Conservation (phyloP, 2,797 vertebrate species). For the Pteronotus mesoamericanus region DNA sequence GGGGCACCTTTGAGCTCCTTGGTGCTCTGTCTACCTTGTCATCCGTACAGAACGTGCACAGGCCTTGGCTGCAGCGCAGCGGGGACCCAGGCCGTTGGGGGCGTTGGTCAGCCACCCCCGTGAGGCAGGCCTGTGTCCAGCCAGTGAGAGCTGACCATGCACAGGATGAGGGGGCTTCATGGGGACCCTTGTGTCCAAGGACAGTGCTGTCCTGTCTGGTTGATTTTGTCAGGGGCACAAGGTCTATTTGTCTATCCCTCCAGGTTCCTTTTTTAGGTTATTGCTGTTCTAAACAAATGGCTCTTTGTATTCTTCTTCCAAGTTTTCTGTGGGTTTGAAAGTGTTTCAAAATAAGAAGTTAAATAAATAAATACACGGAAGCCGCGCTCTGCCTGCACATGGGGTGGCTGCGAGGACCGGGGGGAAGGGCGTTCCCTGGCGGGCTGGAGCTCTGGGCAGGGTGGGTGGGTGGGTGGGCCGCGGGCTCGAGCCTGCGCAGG, state of each 20-base stretch:
- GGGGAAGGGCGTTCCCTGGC: neutral
- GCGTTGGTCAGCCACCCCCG: neutral
- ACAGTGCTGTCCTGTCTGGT: too few relatives aligned
- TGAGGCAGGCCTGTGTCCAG: neutral
- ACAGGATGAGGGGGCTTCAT: accelerated
- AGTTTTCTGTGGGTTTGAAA: neutral
- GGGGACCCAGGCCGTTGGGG: neutral
- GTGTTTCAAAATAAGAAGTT: neutral
- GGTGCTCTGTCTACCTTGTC: neutral
- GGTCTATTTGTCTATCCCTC: neutral
- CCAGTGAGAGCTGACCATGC: neutral
- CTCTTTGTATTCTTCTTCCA: neutral
- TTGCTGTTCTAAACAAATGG: neutral
- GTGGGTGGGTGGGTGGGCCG: neutral
- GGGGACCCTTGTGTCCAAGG: neutral
- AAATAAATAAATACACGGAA: neutral
- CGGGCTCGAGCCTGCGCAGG: neutral
- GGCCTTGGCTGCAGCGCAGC: neutral
- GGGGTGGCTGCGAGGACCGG: neutral
- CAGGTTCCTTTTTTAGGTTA: neutral
- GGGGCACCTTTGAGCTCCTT: neutral
- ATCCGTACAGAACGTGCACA: neutral
- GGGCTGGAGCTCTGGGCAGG: neutral
- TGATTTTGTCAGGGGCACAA: neutral
- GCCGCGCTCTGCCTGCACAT: accelerated